Evolutionary conservation across 2,888 invertebrate species (phyloP).

Genomic region (Euplagia quadripunctaria): DNA sequence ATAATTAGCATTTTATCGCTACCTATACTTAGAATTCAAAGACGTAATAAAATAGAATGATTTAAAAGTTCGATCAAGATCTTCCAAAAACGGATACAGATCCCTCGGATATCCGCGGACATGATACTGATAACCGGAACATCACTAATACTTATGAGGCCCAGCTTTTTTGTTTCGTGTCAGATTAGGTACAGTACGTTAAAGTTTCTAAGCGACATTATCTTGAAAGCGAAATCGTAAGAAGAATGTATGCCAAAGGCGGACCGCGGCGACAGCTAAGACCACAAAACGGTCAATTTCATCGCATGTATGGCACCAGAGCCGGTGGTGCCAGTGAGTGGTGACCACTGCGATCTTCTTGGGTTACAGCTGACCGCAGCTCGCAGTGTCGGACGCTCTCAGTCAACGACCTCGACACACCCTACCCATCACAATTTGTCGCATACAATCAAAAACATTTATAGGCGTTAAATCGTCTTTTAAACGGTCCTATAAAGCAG

Average conservation of each 20-base stretch:
- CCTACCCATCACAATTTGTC: slow-evolving; percentile 75
- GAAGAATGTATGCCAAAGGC: slow-evolving; percentile 8
- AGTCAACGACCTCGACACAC: slow-evolving; percentile 76
- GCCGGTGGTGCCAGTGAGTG: slow-evolving; percentile 48
- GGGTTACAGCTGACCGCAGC: slow-evolving; percentile 80
- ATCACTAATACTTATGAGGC: too few species aligned
- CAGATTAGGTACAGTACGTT: neutral
- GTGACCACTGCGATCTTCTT: slow-evolving; percentile 74
- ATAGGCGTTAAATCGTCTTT: slow-evolving; percentile 77
- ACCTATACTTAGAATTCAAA: too few species aligned
- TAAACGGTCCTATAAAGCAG: slow-evolving; percentile 74
- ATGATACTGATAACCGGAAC: too few species aligned
- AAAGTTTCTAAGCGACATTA: neutral
- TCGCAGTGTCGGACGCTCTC: slow-evolving; percentile 57
- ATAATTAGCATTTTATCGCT: too few species aligned
- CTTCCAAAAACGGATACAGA: too few species aligned
- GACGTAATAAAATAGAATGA: too few species aligned
- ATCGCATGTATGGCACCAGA: slow-evolving; percentile 52
- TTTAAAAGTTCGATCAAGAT: too few species aligned
- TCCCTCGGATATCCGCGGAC: too few species aligned
- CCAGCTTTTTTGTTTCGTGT: neutral
- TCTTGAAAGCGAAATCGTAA: slow-evolving; percentile 2
- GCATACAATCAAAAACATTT: slow-evolving; percentile 74
- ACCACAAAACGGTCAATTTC: slow-evolving; percentile 53
- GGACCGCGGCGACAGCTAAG: slow-evolving; percentile 16